Evolutionary conservation across 2,888 invertebrate genomes (phyloP).

Genomic region (Agriopis marginaria): DNA sequence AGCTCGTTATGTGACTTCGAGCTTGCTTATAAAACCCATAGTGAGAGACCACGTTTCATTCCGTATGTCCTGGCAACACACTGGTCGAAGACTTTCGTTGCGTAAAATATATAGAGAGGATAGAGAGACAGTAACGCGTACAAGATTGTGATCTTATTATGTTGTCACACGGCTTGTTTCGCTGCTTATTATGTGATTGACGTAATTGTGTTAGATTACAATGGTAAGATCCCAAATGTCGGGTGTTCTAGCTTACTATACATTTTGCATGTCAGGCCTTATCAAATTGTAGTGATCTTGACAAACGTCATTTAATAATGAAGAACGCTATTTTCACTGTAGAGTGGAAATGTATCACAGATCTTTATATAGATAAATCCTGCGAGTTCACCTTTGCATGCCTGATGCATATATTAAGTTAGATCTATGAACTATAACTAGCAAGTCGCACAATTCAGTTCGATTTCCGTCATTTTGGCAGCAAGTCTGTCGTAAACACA

Average conservation of each 20-base stretch:
- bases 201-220: conserved; percentile 40
- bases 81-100: too few relatives aligned
- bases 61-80: too few relatives aligned
- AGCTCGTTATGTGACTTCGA: too few relatives aligned
- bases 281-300: conserved; percentile 11
- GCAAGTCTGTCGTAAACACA: too few relatives aligned
- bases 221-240: conserved; percentile 38
- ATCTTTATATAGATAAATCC: too few relatives aligned
- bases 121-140: conserved; percentile 16
- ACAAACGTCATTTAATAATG: background rate
- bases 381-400: background rate
- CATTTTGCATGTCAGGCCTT: background rate
- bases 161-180: conserved; percentile 35
- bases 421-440: background rate
- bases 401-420: background rate
- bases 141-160: conserved; percentile 40
- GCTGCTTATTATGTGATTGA: conserved; percentile 39
- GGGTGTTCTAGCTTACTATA: conserved; percentile 7
- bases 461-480: too few relatives aligned
- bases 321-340: background rate
- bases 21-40: too few relatives aligned
- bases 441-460: background rate
- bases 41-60: too few relatives aligned
- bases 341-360: too few relatives aligned
- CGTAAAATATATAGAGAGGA: too few relatives aligned